These are phyloP conservation scores for Idris sp. DNA, from an alignment of 1,140 invertebrate genomes.

Conservation along the genomic window DNA sequence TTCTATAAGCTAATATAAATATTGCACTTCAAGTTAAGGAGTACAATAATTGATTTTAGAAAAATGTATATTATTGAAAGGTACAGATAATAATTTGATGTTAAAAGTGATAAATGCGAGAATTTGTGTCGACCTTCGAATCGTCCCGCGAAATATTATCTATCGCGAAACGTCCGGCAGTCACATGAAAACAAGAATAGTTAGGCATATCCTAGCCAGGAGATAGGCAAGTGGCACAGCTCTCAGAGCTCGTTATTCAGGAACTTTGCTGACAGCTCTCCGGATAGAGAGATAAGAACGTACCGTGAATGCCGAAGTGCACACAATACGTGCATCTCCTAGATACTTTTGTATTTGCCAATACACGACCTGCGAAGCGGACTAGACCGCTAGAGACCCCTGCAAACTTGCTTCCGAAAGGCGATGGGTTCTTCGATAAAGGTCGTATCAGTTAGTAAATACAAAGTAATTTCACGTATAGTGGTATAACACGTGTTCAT, in stretches of 20 bases:
- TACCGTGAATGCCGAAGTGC: slow-evolving; percentile 76
- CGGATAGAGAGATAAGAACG: slow-evolving; percentile 78
- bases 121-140: slow-evolving; percentile 60
- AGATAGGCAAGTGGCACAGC: slow-evolving; percentile 70
- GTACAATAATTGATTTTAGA: too few species aligned
- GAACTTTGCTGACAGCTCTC: slow-evolving; percentile 79
- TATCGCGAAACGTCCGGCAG: slow-evolving; percentile 73
- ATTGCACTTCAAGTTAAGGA: too few species aligned
- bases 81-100: slow-evolving; percentile 20
- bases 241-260: slow-evolving; percentile 74
- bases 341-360: slow-evolving; percentile 57
- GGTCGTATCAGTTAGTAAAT: slow-evolving; percentile 47
- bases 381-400: slow-evolving; percentile 49
- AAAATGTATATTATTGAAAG: too few species aligned
- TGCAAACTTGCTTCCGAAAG: slow-evolving; percentile 52
- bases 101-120: slow-evolving; percentile 23
- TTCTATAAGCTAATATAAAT: too few species aligned
- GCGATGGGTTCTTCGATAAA: slow-evolving; percentile 52
- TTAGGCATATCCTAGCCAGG: slow-evolving; percentile 75
- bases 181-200: slow-evolving; percentile 73
- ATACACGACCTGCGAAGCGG: slow-evolving; percentile 41
- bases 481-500: not conserved
- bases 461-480: slow-evolving; percentile 29
- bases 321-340: slow-evolving; percentile 70
- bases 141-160: slow-evolving; percentile 68